phyloP scores from a whole-genome alignment of 2,888 invertebrate genomes.

The Mesorhabditis belari region DNA sequence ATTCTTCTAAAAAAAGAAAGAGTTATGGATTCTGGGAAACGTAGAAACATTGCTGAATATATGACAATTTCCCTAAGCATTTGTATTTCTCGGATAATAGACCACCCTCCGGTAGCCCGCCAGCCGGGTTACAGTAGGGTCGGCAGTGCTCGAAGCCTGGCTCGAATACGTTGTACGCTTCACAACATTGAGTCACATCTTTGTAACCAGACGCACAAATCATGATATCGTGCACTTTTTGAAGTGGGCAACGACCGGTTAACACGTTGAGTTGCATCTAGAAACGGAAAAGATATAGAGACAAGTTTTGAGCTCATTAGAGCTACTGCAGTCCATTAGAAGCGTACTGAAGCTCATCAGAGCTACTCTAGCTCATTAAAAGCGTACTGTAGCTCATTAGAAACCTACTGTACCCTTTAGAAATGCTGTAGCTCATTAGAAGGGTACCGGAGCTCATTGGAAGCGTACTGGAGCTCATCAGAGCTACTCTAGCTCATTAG shows the following conservation, averaged over 20 bases:
- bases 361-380: too few relatives aligned
- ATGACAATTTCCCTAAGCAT: slow-evolving; percentile 45
- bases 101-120: slow-evolving; percentile 48
- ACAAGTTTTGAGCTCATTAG: too few relatives aligned
- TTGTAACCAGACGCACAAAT: slow-evolving; percentile 51
- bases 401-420: too few relatives aligned
- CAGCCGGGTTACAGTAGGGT: slow-evolving; percentile 51
- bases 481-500: too few relatives aligned
- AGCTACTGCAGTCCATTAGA: too few relatives aligned
- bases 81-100: slow-evolving; percentile 51
- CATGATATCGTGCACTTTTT: slow-evolving; percentile 51
- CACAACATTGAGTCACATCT: slow-evolving; percentile 49
- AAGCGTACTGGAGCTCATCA: too few relatives aligned
- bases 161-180: slow-evolving; percentile 50
- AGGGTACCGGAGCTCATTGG: too few relatives aligned
- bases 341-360: too few relatives aligned
- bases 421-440: too few relatives aligned
- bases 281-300: slow-evolving; percentile 1
- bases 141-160: slow-evolving; percentile 51
- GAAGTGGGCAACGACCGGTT: slow-evolving; percentile 49
- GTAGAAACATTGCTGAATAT: slow-evolving; percentile 51
- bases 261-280: slow-evolving; percentile 51
- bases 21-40: slow-evolving; percentile 46
- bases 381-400: too few relatives aligned
- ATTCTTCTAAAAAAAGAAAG: neutral